These are phyloP conservation scores for Pedionomus torquatus DNA, from an alignment of 2,113 vertebrate species.

Conservation along the genomic window DNA sequence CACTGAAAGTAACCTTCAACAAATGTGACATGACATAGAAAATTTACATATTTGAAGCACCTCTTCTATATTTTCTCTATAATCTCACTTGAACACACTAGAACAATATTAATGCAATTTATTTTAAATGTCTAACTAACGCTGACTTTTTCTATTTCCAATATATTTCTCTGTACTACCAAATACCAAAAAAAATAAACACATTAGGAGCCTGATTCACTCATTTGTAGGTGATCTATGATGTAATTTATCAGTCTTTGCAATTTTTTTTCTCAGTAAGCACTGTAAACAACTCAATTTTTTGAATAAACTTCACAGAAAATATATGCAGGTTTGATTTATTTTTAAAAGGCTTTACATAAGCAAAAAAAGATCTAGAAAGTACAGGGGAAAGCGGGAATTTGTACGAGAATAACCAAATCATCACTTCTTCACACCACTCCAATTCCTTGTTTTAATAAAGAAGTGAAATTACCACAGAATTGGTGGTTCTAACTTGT, in stretches of 20 bases:
- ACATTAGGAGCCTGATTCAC: neutral
- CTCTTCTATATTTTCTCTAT: neutral
- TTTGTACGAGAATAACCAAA: neutral
- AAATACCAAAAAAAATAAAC: neutral
- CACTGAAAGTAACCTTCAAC: neutral
- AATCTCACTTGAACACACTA: neutral
- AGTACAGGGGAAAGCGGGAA: neutral
- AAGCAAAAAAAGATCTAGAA: neutral
- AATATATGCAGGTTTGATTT: neutral
- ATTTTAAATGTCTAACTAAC: neutral
- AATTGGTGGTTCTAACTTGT: neutral
- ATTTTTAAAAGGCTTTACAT: neutral
- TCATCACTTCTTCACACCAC: neutral
- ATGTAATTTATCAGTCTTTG: neutral
- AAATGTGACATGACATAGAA: neutral
- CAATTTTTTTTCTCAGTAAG: neutral
- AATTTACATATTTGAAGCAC: neutral
- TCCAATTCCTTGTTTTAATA: neutral
- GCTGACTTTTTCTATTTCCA: neutral
- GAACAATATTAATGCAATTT: neutral
- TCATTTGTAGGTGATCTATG: neutral
- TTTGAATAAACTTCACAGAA: neutral
- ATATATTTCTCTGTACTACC: neutral
- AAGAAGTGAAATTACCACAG: neutral
- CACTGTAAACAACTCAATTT: neutral